Conservation (phyloP, 2,888 invertebrate species). For the Idaea straminata region DNA sequence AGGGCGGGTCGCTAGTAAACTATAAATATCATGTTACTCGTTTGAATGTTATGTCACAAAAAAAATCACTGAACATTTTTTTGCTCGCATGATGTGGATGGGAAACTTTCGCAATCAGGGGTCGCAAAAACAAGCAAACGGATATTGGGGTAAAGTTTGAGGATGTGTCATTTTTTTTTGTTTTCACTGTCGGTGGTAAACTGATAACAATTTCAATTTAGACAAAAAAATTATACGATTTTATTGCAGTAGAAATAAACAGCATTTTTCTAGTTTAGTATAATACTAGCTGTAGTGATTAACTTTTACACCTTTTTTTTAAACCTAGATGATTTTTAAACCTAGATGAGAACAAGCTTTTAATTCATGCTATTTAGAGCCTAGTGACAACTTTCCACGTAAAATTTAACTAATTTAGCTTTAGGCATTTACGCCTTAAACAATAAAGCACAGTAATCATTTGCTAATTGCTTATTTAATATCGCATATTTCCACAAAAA, state of each 20-base stretch:
- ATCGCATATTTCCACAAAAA: too few species aligned
- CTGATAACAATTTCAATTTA: constrained; percentile 2
- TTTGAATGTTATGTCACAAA: constrained; percentile 47
- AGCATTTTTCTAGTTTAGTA: background rate
- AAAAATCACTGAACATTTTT: constrained; percentile 57
- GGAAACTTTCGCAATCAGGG: constrained; percentile 66
- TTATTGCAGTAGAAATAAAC: background rate
- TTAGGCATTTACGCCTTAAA: too few species aligned
- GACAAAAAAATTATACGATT: background rate
- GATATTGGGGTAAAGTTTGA: constrained; percentile 29
- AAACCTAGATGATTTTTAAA: too few species aligned
- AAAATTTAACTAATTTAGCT: too few species aligned
- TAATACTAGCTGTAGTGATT: too few species aligned
- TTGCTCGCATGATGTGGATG: constrained; percentile 40
- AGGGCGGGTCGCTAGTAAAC: constrained; percentile 27
- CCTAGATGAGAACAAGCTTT: too few species aligned
- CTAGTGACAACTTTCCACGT: too few species aligned
- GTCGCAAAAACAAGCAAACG: constrained; percentile 52
- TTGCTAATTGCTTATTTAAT: too few species aligned
- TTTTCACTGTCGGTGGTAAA: constrained; percentile 11
- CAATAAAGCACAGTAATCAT: too few species aligned
- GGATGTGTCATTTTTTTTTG: constrained; percentile 19
- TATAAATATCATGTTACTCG: constrained; percentile 68
- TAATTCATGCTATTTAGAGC: too few species aligned
- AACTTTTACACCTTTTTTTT: too few species aligned